Percentiles rank a stretch among this genome's conserved stretches.
phyloP scores from a whole-genome alignment of 2,113 vertebrate genomes.

The Prunella fulvescens region DNA sequence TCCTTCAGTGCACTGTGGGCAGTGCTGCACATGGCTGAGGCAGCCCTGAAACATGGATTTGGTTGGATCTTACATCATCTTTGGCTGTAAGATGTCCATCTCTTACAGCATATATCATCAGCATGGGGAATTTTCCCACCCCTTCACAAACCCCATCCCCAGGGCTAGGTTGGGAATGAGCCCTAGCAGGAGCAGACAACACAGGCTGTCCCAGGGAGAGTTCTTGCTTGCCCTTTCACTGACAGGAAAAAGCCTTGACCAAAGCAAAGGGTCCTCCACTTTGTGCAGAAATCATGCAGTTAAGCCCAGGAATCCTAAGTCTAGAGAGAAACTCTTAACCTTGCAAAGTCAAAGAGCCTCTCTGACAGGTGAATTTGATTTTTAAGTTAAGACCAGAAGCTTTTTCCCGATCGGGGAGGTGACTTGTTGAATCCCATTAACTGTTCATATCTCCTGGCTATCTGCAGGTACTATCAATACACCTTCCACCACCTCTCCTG shows the following conservation, averaged over 20 bases:
- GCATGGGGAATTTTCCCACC: not conserved
- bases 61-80: not conserved
- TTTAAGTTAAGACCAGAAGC: conserved; percentile 1
- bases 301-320: not conserved
- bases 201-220: accelerated
- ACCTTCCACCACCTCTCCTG: conserved; percentile 27
- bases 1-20: no score
- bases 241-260: not conserved
- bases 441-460: conserved; percentile 1
- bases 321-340: not conserved
- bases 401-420: accelerated
- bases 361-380: not conserved
- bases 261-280: accelerated
- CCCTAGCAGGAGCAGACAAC: no score
- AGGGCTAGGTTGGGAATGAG: not conserved
- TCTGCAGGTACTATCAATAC: conserved; percentile 50
- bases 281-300: not conserved
- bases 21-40: accelerated
- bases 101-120: not conserved
- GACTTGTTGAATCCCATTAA: conserved; percentile 44
- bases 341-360: not conserved
- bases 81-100: not conserved
- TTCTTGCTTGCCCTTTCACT: not conserved
- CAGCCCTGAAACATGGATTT: not conserved
- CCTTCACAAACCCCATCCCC: not conserved